These are phyloP conservation scores for Leptogaster cylindrica DNA, from an alignment of 2,888 invertebrate genomes.

Conservation along the genomic window DNA sequence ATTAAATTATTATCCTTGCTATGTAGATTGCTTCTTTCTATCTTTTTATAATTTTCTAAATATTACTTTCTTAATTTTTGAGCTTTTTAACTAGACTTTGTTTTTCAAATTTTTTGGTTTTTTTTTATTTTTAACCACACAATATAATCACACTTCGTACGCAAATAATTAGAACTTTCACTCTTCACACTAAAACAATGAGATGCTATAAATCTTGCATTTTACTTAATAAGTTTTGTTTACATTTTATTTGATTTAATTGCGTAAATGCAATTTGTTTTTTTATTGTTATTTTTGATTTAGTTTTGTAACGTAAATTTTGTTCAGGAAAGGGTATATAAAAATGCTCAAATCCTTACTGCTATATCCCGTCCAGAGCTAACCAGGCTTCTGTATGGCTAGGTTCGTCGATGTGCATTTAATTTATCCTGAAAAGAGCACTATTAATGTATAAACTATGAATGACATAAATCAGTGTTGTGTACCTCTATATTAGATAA, in stretches of 20 bases:
- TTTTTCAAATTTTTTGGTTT: slow-evolving; percentile 6
- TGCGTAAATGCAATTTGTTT: slow-evolving; percentile 63
- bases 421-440: not conserved
- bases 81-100: slow-evolving; percentile 18
- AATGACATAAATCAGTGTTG: not conserved
- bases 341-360: slow-evolving; percentile 48
- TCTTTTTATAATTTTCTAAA: slow-evolving; percentile 8
- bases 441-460: slow-evolving; percentile 9
- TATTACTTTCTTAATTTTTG: slow-evolving; percentile 13
- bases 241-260: slow-evolving; percentile 50
- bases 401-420: slow-evolving; percentile 1
- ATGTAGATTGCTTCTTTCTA: slow-evolving; percentile 37
- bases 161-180: slow-evolving; percentile 33
- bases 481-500: no score
- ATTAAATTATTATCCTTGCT: slow-evolving; percentile 13
- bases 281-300: slow-evolving; percentile 44
- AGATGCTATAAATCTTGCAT: slow-evolving; percentile 40
- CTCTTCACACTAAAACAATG: slow-evolving; percentile 32
- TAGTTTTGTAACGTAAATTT: no score
- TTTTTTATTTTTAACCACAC: slow-evolving; percentile 15
- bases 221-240: slow-evolving; percentile 48
- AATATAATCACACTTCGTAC: slow-evolving; percentile 25
- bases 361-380: not conserved
- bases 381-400: slow-evolving; percentile 14
- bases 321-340: slow-evolving; percentile 47